These are phyloP conservation scores for Athalia cordata DNA, from an alignment of 2,888 invertebrate species.

Conservation along the genomic window DNA sequence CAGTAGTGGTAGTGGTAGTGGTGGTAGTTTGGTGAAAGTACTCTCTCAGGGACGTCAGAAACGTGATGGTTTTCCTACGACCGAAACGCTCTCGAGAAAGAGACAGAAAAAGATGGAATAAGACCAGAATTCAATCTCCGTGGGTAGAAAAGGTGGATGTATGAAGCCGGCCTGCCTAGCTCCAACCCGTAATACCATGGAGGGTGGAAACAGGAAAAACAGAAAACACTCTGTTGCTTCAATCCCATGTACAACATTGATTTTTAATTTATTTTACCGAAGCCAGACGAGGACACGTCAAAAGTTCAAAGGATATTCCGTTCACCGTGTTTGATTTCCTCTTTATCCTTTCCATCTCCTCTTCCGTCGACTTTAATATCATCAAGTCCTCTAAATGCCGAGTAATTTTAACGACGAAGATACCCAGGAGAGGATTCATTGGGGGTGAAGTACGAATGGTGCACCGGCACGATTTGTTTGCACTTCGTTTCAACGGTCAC, in stretches of 20 bases:
- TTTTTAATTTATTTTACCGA: constrained; percentile 33
- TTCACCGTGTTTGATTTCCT: neutral
- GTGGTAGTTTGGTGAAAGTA: constrained; percentile 25
- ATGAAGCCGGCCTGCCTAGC: too few relatives aligned
- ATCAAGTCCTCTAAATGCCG: constrained; percentile 27
- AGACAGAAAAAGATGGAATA: constrained; percentile 29
- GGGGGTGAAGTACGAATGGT: neutral
- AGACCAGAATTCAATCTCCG: constrained; percentile 50
- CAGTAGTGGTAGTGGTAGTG: too few relatives aligned
- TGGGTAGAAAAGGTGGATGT: neutral
- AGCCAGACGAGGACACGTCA: constrained; percentile 19
- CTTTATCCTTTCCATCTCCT: neutral
- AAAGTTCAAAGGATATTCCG: neutral
- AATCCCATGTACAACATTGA: constrained; percentile 16
- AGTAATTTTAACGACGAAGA: constrained; percentile 9
- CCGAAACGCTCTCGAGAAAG: neutral
- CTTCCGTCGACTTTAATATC: neutral
- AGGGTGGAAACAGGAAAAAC: too few relatives aligned
- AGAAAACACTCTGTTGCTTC: neutral
- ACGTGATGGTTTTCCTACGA: constrained; percentile 36
- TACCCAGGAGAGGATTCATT: neutral
- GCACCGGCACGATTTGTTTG: neutral
- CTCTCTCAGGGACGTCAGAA: constrained; percentile 41
- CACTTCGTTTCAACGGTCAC: constrained; percentile 26
- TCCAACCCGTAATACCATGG: too few relatives aligned